Conservation (phyloP, 92 coral and sea anemone species). For the Porites rus region DNA sequence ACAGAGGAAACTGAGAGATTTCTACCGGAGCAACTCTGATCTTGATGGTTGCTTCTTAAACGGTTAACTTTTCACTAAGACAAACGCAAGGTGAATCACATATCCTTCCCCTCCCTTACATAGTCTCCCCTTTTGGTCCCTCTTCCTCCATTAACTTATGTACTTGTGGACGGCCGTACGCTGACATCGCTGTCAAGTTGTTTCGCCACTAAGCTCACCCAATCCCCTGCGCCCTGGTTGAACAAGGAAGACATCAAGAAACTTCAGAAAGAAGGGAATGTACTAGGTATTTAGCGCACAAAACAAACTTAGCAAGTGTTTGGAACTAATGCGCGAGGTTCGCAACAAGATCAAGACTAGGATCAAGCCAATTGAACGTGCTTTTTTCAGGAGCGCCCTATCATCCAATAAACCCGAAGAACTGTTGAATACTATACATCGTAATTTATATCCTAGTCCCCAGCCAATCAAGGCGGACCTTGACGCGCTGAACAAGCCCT, state of each 20-base stretch:
- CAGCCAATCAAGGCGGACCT: slow-evolving; percentile 24
- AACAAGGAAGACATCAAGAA: slow-evolving; percentile 25
- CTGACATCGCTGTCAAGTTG: no score
- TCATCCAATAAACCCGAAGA: slow-evolving; percentile 23
- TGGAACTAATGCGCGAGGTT: slow-evolving; percentile 45
- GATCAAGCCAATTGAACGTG: slow-evolving; percentile 18
- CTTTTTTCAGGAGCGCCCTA: slow-evolving; percentile 6
- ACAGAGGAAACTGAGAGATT: no score
- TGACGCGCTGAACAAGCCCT: slow-evolving; percentile 11
- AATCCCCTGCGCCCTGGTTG: slow-evolving; percentile 51
- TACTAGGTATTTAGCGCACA: slow-evolving; percentile 37
- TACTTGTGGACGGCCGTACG: no score
- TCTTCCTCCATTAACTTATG: no score
- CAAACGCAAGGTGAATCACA: no score
- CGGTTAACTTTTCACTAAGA: no score
- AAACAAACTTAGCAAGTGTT: slow-evolving; percentile 10
- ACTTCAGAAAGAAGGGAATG: slow-evolving; percentile 28
- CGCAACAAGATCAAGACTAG: slow-evolving; percentile 40
- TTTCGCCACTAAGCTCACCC: slow-evolving; percentile 11
- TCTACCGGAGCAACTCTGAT: no score
- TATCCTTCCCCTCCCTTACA: no score
- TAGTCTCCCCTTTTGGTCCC: no score
- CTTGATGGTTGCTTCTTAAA: no score
- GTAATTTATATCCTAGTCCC: not conserved
- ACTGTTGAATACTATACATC: slow-evolving; percentile 27